A percentile compares a stretch with the other conserved stretches of the same genome.
These are phyloP conservation scores for Atlantisia rogersi DNA, from an alignment of 2,113 vertebrate genomes.

Conservation along the genomic window DNA sequence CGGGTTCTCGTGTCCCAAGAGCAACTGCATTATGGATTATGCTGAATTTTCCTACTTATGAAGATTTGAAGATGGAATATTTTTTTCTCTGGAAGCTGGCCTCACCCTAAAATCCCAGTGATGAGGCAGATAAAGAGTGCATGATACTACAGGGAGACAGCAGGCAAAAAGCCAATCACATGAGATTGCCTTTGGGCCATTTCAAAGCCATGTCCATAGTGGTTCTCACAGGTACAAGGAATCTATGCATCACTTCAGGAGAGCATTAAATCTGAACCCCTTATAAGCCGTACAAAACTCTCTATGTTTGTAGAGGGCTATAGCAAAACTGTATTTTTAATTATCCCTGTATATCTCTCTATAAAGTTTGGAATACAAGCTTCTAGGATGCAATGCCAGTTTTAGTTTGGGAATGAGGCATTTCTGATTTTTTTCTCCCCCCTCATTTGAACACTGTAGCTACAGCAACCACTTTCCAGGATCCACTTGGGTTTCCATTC, in stretches of 20 bases:
- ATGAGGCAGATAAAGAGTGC: neutral
- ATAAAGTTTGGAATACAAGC: neutral
- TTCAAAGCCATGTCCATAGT: neutral
- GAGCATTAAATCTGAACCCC: neutral
- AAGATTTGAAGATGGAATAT: neutral
- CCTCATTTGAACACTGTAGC: neutral
- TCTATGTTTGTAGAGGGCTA: neutral
- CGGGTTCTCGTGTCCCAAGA: neutral
- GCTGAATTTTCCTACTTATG: neutral
- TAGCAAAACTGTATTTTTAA: neutral
- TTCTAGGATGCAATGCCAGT: neutral
- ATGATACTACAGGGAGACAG: neutral
- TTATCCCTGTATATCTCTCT: neutral
- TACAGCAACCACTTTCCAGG: neutral
- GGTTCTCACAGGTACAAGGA: neutral
- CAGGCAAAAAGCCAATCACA: neutral
- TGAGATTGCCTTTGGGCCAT: neutral
- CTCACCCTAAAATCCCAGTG: neutral
- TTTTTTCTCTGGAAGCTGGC: neutral
- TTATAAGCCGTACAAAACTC: neutral
- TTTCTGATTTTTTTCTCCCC: neutral
- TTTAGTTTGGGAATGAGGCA: neutral
- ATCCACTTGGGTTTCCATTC: conserved; percentile 14
- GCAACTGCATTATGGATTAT: neutral
- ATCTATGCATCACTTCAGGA: neutral